Percentiles rank a stretch among this genome's conserved stretches.
phyloP scores from a whole-genome alignment of 2,888 invertebrate species.

The Platynereis dumerilii region DNA sequence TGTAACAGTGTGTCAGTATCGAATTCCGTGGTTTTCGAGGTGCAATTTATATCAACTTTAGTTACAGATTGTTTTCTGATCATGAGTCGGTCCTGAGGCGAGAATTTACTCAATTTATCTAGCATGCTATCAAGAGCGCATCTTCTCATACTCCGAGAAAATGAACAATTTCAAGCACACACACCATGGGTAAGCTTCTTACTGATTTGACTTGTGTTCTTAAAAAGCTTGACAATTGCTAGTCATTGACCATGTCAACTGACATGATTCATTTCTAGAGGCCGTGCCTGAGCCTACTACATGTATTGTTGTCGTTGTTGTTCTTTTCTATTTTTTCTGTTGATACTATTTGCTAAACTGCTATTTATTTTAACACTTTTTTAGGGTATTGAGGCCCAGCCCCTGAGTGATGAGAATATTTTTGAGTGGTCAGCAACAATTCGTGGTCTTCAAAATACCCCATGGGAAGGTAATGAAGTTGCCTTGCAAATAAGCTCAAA shows the following conservation, averaged over 20 bases:
- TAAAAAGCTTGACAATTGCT: too few species aligned
- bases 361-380: background rate
- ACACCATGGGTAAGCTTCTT: constrained; percentile 49
- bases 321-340: background rate
- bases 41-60: too few species aligned
- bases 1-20: too few species aligned
- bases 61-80: too few species aligned
- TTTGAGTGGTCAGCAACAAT: constrained; percentile 61
- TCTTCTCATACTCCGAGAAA: constrained; percentile 53
- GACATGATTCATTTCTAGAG: too few species aligned
- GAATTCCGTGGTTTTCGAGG: too few species aligned
- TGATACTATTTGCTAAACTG: background rate
- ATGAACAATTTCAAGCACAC: constrained; percentile 43
- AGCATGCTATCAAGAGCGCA: constrained; percentile 56
- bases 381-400: constrained; percentile 55
- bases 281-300: too few species aligned
- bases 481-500: background rate
- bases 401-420: constrained; percentile 51
- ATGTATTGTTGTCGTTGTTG: too few species aligned
- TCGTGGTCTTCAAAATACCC: constrained; percentile 47
- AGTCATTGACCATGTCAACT: too few species aligned
- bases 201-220: background rate
- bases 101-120: background rate
- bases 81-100: background rate
- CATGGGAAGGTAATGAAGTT: constrained; percentile 60